phyloP scores from a whole-genome alignment of 64 coral and sea anemone species.

The Montipora efflorescens region DNA sequence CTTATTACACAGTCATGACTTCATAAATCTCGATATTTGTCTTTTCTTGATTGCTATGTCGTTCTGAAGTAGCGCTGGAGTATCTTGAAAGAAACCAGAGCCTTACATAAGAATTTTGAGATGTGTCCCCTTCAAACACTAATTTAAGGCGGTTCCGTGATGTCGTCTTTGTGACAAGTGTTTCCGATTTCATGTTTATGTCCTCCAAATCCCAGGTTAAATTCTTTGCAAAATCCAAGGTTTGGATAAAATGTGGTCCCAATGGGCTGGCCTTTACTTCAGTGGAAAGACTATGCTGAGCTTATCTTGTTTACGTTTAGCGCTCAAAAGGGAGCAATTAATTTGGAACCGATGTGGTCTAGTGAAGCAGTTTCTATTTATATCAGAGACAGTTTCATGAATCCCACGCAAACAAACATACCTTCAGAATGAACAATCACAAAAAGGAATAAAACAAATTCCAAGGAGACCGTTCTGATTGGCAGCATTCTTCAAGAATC shows the following conservation, averaged over 20 bases:
- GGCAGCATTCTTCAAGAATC: conserved; percentile 21
- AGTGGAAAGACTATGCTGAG: no score
- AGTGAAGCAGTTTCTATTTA: not conserved
- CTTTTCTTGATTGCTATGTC: not conserved
- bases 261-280: no score
- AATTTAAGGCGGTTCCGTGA: conserved; percentile 30
- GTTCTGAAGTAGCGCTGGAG: not conserved
- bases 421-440: conserved; percentile 32
- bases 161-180: conserved; percentile 16
- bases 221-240: not conserved
- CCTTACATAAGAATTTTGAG: not conserved
- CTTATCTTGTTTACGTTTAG: no score
- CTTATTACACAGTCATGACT: conserved; percentile 6
- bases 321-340: no score
- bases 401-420: conserved; percentile 4
- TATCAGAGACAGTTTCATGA: not conserved
- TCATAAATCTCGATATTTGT: conserved; percentile 16
- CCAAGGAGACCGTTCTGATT: conserved; percentile 27
- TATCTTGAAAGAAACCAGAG: conserved; percentile 2
- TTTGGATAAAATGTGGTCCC: not conserved
- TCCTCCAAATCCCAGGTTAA: not conserved
- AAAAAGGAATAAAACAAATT: conserved; percentile 35
- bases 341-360: no score
- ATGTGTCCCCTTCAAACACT: conserved; percentile 12
- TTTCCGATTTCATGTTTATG: conserved; percentile 19